Conservation (phyloP, 2,113 vertebrate genomes). For the Oncorhynchus gorbuscha region DNA sequence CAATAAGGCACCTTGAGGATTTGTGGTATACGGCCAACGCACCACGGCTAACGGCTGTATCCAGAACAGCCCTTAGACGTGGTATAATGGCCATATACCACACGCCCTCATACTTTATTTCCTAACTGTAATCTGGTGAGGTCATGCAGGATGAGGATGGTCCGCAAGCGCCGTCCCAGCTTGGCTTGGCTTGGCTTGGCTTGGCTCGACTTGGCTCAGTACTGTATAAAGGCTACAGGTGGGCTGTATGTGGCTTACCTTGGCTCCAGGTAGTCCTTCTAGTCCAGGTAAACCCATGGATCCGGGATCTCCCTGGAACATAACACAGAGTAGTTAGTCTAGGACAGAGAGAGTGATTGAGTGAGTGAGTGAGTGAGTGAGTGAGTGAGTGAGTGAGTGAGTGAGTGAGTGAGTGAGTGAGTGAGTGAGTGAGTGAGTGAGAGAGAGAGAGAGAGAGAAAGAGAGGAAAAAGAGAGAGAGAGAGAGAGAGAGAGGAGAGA, state of each 20-base stretch:
- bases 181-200: too few relatives aligned
- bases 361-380: neutral
- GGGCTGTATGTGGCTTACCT: constrained; percentile 74
- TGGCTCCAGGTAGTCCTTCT: constrained; percentile 91
- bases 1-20: too few relatives aligned
- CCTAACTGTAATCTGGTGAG: constrained; percentile 9
- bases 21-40: too few relatives aligned
- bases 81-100: too few relatives aligned
- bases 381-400: too few relatives aligned
- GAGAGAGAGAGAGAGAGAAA: neutral
- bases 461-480: neutral
- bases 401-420: neutral
- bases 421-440: too few relatives aligned
- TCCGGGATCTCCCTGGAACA: constrained; percentile 88
- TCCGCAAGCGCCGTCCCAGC: neutral
- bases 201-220: too few relatives aligned
- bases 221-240: neutral
- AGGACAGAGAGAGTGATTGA: neutral
- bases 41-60: too few relatives aligned
- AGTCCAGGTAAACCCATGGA: constrained; percentile 93
- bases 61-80: too few relatives aligned
- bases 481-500: too few relatives aligned
- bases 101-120: too few relatives aligned
- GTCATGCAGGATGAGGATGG: constrained; percentile 19
- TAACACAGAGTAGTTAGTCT: constrained; percentile 25